Evolutionary conservation across 1,140 invertebrate genomes (phyloP).

Genomic region (Bombyx mandarina): DNA sequence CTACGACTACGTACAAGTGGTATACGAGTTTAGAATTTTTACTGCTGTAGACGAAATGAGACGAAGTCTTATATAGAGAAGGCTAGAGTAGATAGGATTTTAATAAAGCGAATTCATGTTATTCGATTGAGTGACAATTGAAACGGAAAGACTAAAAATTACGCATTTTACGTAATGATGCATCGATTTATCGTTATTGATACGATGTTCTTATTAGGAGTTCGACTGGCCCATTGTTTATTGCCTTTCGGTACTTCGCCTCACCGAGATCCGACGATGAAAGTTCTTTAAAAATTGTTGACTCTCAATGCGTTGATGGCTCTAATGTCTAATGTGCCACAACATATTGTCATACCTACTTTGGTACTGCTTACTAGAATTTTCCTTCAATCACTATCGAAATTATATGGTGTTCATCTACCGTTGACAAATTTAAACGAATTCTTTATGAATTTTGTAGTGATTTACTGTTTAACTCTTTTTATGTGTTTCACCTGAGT

Average conservation of each 20-base stretch:
- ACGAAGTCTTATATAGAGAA: conserved; percentile 63
- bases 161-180: conserved; percentile 64
- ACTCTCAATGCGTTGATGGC: conserved; percentile 5
- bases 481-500: conserved; percentile 53
- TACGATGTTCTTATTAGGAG: conserved; percentile 50
- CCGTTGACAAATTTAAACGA: conserved; percentile 42
- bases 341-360: no score
- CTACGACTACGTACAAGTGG: background rate
- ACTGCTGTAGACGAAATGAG: conserved; percentile 62
- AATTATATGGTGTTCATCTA: conserved; percentile 48
- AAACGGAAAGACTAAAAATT: conserved; percentile 67
- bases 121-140: conserved; percentile 61
- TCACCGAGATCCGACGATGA: conserved; percentile 7
- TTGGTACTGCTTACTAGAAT: no score
- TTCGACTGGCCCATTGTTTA: conserved; percentile 26
- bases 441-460: conserved; percentile 45
- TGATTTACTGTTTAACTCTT: conserved; percentile 44
- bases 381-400: background rate
- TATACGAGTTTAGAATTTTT: conserved; percentile 55
- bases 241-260: conserved; percentile 6
- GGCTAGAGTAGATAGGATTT: conserved; percentile 67
- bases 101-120: conserved; percentile 59
- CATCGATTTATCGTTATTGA: conserved; percentile 59
- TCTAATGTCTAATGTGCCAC: background rate
- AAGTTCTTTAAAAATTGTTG: conserved; percentile 31